phyloP scores from a whole-genome alignment of 2,113 vertebrate genomes.

The Siphamia tubifer region DNA sequence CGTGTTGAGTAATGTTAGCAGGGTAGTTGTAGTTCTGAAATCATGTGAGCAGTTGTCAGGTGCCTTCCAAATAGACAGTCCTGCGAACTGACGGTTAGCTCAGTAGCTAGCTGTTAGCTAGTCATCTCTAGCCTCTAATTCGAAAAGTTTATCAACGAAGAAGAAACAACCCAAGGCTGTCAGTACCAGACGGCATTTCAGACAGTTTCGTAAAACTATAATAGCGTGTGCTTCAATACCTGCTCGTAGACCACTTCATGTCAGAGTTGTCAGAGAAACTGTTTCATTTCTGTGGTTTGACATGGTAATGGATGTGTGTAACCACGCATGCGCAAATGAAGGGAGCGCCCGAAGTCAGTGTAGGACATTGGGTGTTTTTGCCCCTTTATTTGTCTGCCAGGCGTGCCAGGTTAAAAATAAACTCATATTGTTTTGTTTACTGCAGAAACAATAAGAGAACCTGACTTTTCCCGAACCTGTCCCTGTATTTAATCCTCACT shows the following conservation, averaged over 20 bases:
- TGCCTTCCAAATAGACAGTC: constrained; percentile 29
- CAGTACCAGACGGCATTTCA: accelerated
- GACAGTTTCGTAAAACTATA: not conserved
- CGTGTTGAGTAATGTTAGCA: not conserved
- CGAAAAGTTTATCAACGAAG: constrained; percentile 29
- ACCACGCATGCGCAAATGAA: constrained; percentile 47
- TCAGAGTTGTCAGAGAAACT: constrained; percentile 14
- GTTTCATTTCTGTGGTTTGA: constrained; percentile 41
- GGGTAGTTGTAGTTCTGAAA: not conserved
- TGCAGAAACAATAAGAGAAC: too few species aligned
- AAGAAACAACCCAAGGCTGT: not conserved
- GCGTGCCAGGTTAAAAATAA: not conserved
- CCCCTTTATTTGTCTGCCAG: constrained; percentile 1
- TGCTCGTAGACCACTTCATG: constrained; percentile 32
- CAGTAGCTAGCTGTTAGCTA: constrained; percentile 38
- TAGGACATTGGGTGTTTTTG: accelerated
- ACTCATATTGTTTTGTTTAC: not conserved
- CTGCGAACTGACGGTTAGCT: constrained; percentile 40
- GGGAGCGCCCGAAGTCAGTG: not conserved
- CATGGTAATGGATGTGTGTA: constrained; percentile 2
- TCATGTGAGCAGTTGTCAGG: constrained; percentile 69
- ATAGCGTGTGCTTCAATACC: constrained; percentile 1
- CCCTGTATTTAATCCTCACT: too few species aligned
- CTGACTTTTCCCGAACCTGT: too few species aligned
- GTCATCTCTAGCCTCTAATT: not conserved